Evolutionary conservation across 2,797 vertebrate genomes (phyloP).

Genomic region (Cuniculus paca): DNA sequence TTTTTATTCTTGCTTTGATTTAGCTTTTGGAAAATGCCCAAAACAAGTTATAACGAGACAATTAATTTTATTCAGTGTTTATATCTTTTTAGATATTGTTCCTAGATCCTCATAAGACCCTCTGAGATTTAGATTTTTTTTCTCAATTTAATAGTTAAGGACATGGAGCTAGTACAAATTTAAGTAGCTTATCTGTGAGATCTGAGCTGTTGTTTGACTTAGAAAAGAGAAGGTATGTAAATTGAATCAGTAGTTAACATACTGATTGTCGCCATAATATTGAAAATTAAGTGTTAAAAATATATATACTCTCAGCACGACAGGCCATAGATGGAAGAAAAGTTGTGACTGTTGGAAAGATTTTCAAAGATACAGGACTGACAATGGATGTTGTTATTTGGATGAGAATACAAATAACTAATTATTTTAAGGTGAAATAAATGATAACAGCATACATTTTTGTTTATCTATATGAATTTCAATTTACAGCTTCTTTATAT

Average conservation of each 20-base stretch:
- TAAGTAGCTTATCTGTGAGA: background rate
- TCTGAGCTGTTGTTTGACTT: slow-evolving; percentile 31
- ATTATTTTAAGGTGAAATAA: slow-evolving; percentile 58
- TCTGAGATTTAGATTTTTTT: background rate
- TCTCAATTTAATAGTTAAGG: slow-evolving; percentile 6
- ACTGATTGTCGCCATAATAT: background rate
- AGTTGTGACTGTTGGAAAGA: background rate
- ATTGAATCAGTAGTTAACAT: background rate
- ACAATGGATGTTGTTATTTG: slow-evolving; percentile 5
- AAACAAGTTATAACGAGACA: background rate
- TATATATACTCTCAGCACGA: background rate
- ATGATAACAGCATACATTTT: background rate
- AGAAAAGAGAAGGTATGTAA: background rate
- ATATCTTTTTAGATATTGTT: background rate
- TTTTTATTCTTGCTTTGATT: slow-evolving; percentile 21
- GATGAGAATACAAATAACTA: background rate
- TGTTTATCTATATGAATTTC: slow-evolving; percentile 42
- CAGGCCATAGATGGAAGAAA: background rate
- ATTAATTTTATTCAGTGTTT: slow-evolving; percentile 29
- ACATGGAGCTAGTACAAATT: background rate
- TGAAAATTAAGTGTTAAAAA: slow-evolving; percentile 25
- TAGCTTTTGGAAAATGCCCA: background rate
- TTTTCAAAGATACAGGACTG: background rate
- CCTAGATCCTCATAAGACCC: background rate
- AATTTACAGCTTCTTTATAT: background rate